Evolutionary conservation across 35 echinoderm and acorn worm genomes (phyloP).

Genomic region (Chiridota heheva): DNA sequence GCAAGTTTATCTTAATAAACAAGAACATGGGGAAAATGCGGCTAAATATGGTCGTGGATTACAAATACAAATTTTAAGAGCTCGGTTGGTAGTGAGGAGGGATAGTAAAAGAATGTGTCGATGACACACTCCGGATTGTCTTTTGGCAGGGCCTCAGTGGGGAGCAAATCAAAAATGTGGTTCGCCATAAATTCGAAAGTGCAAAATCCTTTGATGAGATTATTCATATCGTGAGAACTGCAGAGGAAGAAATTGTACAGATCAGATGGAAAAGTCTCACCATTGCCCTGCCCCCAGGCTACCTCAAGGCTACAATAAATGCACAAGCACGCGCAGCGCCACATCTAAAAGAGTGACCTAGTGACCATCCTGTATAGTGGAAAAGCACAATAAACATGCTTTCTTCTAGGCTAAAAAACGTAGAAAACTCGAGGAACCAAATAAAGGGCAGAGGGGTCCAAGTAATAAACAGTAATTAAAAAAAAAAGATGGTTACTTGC

Average conservation of each 20-base stretch:
- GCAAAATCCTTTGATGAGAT: constrained; percentile 22
- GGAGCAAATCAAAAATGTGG: not conserved
- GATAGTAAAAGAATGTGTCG: not conserved
- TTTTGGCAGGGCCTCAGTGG: constrained; percentile 36
- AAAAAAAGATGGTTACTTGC: too few species aligned
- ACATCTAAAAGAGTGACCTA: too few species aligned
- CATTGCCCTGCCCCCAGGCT: too few species aligned
- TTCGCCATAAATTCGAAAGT: constrained; percentile 21
- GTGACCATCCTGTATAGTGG: too few species aligned
- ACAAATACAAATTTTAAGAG: constrained; percentile 2
- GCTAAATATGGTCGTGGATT: constrained; percentile 15
- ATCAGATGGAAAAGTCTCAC: too few species aligned
- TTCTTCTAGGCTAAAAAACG: too few species aligned
- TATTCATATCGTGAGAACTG: not conserved
- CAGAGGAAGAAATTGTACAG: constrained; percentile 33
- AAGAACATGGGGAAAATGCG: constrained; percentile 2
- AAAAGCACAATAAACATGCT: too few species aligned
- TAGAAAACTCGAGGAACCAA: too few species aligned
- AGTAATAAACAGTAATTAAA: too few species aligned
- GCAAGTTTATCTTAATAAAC: constrained; percentile 19
- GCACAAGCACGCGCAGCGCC: too few species aligned
- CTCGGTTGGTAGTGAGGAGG: constrained; percentile 19
- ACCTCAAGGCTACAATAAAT: too few species aligned
- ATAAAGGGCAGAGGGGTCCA: too few species aligned
- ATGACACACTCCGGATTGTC: constrained; percentile 29